Base-by-base conservation (phyloP, 2,113 vertebrate genomes). In the Neodon shergylaensis region DNA sequence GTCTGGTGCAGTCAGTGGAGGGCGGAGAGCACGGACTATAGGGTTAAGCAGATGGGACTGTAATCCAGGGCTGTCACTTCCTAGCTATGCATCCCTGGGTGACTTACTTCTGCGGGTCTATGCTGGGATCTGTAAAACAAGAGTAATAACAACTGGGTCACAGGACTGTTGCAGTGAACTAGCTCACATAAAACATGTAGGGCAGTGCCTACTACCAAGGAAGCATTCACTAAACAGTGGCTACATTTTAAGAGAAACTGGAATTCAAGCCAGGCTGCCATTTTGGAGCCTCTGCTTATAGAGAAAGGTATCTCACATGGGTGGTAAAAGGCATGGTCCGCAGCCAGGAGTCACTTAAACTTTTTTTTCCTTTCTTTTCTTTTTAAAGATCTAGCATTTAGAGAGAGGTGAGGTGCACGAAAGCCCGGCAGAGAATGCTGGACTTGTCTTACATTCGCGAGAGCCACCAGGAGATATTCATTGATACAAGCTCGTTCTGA, bases 61-160 rank as follows among this genome's bases (percentile, higher is more conserved):
- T 84, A 92, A 66, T 63, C 22, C 54, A 72, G 24, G 13, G 7
- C 36, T 24, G 1, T 14, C 78, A 92, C 70, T 70, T 96, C 86
- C 68, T 31, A 44, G 24, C n/a, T 92, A 11, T 14, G 8, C 7
- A 4, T 63, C 9, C 82, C 36, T 85, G 39, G 12, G 83, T 82
- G 85, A 70, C 14, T 88, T 22, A 63, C 36, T 73, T 66, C 47
- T 0, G 16, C 66, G 19, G 73, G 65, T 72, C 87, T 85, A 12
- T 66, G 31, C 72, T 74, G 47, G 90, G 52, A 77, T 95, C 52
- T 93, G 58, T 96, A 96, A 91, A 92, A 79, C 1, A 52, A 31
- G 52, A 26, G 6, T 47, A 94, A 21, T 61, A 72, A 78, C 39
- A 88, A 3, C 5, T 74, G 52, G 58, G 39, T 88, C 3, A 6